A percentile compares a stretch with the other conserved stretches of the same genome.
phyloP scores from a whole-genome alignment of 2,113 vertebrate genomes.

The Megaleporinus macrocephalus region DNA sequence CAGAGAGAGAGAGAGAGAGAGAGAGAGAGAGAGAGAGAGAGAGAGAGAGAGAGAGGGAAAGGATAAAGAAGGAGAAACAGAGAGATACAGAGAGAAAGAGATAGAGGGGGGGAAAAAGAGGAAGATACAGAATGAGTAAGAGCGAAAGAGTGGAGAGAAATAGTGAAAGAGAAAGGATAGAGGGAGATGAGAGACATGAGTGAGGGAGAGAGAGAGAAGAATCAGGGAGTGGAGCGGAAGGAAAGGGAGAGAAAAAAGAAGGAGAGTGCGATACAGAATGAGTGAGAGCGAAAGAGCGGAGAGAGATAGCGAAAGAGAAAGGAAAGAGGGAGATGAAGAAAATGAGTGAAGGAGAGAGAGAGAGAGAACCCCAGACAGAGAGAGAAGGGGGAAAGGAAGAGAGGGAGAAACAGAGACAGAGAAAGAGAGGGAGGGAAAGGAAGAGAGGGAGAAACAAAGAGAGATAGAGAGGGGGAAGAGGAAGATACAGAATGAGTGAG shows the following conservation, averaged over 20 bases:
- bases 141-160: neutral
- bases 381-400: neutral
- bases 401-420: too few species aligned
- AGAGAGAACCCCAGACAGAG: too few species aligned
- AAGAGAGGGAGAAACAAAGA: neutral
- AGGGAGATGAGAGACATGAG: neutral
- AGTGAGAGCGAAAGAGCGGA: too few species aligned
- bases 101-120: too few species aligned
- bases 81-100: too few species aligned
- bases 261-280: neutral
- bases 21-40: conserved; percentile 22
- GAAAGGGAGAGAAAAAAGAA: too few species aligned
- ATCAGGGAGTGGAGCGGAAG: neutral
- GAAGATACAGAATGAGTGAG: neutral
- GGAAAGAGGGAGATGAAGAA: neutral
- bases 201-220: conserved; percentile 38
- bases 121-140: too few species aligned
- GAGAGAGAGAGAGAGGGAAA: neutral
- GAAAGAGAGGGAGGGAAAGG: too few species aligned
- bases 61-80: too few species aligned
- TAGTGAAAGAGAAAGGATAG: too few species aligned
- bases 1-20: conserved; percentile 43
- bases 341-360: neutral
- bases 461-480: too few species aligned
- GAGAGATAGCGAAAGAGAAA: neutral